These are phyloP conservation scores for Cheilosia scutellata DNA, from an alignment of 2,888 invertebrate genomes.

Conservation along the genomic window DNA sequence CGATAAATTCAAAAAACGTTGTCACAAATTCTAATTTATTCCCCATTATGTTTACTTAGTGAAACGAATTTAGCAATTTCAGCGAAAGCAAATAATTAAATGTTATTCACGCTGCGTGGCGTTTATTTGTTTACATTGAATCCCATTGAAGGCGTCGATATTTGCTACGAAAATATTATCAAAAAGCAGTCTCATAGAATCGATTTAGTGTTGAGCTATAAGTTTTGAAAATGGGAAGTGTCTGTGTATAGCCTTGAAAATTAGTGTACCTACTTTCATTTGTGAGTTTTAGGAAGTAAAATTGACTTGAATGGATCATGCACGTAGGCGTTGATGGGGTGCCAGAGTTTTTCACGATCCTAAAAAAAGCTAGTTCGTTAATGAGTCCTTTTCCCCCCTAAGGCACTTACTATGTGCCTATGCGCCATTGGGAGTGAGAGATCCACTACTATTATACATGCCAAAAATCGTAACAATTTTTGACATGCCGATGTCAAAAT, in stretches of 20 bases:
- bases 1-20: slow-evolving; percentile 17
- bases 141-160: slow-evolving; percentile 9
- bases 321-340: too few species aligned
- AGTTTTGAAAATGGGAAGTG: background rate
- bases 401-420: too few species aligned
- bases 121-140: slow-evolving; percentile 46
- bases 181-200: slow-evolving; percentile 3
- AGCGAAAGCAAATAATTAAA: slow-evolving; percentile 60
- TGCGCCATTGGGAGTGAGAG: too few species aligned
- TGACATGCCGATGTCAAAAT: too few species aligned
- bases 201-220: background rate
- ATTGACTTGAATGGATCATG: too few species aligned
- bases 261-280: background rate
- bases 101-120: slow-evolving; percentile 36
- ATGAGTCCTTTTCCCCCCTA: too few species aligned
- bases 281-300: too few species aligned
- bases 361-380: too few species aligned
- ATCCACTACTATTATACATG: too few species aligned
- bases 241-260: slow-evolving; percentile 7
- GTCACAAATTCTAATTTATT: slow-evolving; percentile 40
- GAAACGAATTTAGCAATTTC: slow-evolving; percentile 48
- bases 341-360: too few species aligned
- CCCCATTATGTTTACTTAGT: slow-evolving; percentile 30
- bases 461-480: too few species aligned
- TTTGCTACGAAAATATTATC: slow-evolving; percentile 21